Evolutionary conservation across 2,888 invertebrate species (phyloP).

Genomic region (Blastobasis lacticolella): DNA sequence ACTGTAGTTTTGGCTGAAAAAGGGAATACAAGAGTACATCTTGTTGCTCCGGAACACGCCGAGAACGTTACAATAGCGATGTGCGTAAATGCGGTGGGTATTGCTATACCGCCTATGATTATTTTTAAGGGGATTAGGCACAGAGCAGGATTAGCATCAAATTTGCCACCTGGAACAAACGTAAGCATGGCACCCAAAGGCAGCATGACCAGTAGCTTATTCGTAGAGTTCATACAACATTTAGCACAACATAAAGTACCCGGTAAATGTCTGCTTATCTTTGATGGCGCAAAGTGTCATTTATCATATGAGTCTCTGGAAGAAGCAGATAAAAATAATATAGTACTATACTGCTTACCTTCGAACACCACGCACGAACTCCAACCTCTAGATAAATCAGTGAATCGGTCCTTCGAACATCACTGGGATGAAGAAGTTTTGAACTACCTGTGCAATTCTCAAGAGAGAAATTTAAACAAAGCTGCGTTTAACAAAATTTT

Average conservation of each 20-base stretch:
- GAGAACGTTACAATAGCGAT: constrained; percentile 8
- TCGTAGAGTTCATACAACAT: constrained; percentile 5
- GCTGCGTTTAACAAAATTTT: constrained; percentile 13
- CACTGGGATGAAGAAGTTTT: constrained; percentile 8
- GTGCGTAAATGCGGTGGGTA: constrained; percentile 15
- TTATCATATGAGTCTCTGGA: constrained; percentile 11
- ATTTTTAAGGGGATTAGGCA: constrained; percentile 13
- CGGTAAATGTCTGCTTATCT: neutral
- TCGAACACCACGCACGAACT: constrained; percentile 11
- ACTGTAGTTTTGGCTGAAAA: constrained; percentile 18
- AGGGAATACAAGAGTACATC: constrained; percentile 19
- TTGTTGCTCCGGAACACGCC: constrained; percentile 16
- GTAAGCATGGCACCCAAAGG: constrained; percentile 1
- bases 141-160: neutral
- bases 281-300: neutral
- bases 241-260: constrained; percentile 1
- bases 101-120: constrained; percentile 15
- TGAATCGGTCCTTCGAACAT: constrained; percentile 11
- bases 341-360: constrained; percentile 10
- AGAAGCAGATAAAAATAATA: constrained; percentile 13
- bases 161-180: neutral
- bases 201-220: constrained; percentile 2
- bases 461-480: constrained; percentile 10
- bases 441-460: constrained; percentile 5
- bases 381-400: constrained; percentile 12